Base-by-base conservation (phyloP, 2,797 vertebrate species). In the Onychomys torridus region DNA sequence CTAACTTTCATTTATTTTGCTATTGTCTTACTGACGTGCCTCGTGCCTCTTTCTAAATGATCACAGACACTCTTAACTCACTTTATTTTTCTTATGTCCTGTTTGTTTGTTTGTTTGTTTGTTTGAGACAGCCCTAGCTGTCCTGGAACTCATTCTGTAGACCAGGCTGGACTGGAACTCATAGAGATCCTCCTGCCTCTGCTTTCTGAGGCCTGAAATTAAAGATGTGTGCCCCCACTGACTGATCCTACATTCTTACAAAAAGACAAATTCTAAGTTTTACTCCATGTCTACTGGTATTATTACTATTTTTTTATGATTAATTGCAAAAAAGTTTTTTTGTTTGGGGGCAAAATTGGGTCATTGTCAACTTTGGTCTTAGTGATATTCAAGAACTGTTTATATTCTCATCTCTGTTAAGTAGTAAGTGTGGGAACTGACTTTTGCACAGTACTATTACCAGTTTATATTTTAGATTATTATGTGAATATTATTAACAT, bases 301-400 rank as follows among this genome's bases (percentile, higher is more conserved):
- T 78, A 11, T 71, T 89, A 82, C 32, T 91, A 16, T 78, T 96
- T 86, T 43, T 91, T 52, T 86, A 27, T 75, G 71, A 43, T 92
- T 93, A 92, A 89, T 21, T 17, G 40, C 23, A 93, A 76, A 29
- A n/a, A 23, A 0, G 3, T n/a, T n/a, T 78, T 89, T 78, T 21
- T 69, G n/a, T 71, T 61, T 79, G 43, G 21, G 8, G 29, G 5
- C 40, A 61, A 82, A 43, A 25, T 2, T 8, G 43, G 19, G 0
- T 97, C 49, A 77, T 69, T 34, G 84, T 96, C 43, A 96, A 92
- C 25, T 91, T 76, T 81, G 17, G 57, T 37, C 21, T 29, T 55
- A 88, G n/a, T 21, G 19, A 93, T 32, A 1, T 91, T 37, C 59
- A 49, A 92, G 46, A 89, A 52, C 49, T 40, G 16, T 59, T 37